Percentiles rank a stretch among this genome's conserved stretches.
Evolutionary conservation across 2,797 vertebrate species (phyloP).

Genomic region (Phataginus tricuspis): DNA sequence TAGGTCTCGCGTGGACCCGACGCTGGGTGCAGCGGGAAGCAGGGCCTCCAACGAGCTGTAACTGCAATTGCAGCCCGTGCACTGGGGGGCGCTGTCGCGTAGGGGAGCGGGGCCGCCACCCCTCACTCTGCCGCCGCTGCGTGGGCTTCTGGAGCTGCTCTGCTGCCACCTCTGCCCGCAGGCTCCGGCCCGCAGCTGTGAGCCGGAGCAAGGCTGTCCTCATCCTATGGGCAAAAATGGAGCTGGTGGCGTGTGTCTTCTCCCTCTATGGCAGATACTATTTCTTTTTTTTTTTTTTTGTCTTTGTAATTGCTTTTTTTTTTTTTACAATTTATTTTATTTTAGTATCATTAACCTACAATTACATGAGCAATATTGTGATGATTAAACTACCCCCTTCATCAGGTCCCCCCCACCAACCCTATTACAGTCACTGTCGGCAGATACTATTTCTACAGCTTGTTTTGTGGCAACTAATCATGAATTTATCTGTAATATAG

Average conservation of each 20-base stretch:
- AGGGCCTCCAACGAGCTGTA: slow-evolving; percentile 16
- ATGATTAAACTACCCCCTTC: too few species aligned
- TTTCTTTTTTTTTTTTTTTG: too few species aligned
- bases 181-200: slow-evolving; percentile 46
- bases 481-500: background rate
- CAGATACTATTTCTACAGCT: background rate
- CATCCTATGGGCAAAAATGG: slow-evolving; percentile 83
- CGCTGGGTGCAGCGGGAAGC: slow-evolving; percentile 73
- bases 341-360: too few species aligned
- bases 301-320: too few species aligned
- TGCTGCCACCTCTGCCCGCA: background rate
- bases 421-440: too few species aligned
- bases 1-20: background rate
- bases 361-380: too few species aligned
- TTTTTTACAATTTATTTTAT: too few species aligned
- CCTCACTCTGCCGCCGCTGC: fast-evolving
- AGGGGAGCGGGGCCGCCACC: background rate
- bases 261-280: background rate
- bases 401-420: too few species aligned
- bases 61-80: slow-evolving; percentile 61
- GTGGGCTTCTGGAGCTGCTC: background rate
- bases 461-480: background rate
- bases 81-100: slow-evolving; percentile 83
- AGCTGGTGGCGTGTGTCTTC: background rate
- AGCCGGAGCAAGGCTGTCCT: slow-evolving; percentile 87